phyloP scores from a whole-genome alignment of 2,113 vertebrate genomes.

The Syngnathus floridae region DNA sequence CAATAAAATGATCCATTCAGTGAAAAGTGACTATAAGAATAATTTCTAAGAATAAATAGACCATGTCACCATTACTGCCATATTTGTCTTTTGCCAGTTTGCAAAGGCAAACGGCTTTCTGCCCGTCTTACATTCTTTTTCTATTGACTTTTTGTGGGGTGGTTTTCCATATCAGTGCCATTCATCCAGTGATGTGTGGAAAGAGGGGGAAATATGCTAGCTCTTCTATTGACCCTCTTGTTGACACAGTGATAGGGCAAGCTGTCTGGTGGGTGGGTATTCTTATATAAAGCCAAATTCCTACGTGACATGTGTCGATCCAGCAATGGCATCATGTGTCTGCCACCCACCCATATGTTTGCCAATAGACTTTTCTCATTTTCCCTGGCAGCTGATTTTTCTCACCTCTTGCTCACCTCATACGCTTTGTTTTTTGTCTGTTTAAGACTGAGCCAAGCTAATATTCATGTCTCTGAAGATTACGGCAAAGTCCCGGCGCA shows the following conservation, averaged over 20 bases:
- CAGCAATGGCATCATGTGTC: conserved; percentile 46
- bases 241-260: conserved; percentile 77
- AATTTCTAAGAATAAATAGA: background rate
- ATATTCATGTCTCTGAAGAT: conserved; percentile 49
- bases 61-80: conserved; percentile 14
- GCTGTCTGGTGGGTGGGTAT: conserved; percentile 65
- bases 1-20: no score
- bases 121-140: conserved; percentile 53
- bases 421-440: conserved; percentile 36
- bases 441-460: conserved; percentile 51
- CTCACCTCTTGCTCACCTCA: conserved; percentile 43
- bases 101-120: conserved; percentile 57
- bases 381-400: conserved; percentile 46
- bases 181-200: conserved; percentile 63
- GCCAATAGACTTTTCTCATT: conserved; percentile 43
- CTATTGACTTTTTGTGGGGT: conserved; percentile 71
- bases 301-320: conserved; percentile 68
- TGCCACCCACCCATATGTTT: conserved; percentile 45
- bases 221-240: conserved; percentile 60
- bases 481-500: conserved; percentile 37
- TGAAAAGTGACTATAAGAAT: background rate
- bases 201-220: conserved; percentile 63
- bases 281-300: conserved; percentile 48
- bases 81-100: conserved; percentile 35
- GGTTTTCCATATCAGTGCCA: conserved; percentile 66